Evolutionary conservation across 1,140 invertebrate species (phyloP), one percentile per base, ranked within the genome.

Genomic region (Leptopilina boulardi): DNA sequence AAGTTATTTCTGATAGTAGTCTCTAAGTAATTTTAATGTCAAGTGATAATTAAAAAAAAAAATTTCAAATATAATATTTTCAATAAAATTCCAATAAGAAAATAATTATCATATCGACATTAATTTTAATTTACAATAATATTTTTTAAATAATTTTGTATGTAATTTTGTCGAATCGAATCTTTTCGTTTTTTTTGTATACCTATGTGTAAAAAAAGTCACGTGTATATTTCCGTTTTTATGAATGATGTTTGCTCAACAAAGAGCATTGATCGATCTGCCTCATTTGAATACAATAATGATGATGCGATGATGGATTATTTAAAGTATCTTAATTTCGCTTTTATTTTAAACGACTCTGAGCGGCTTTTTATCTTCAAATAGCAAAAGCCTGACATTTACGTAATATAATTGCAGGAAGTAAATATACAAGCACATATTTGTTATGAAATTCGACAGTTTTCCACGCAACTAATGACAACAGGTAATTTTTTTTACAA

Each of bases 61-160:
- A 34, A 3, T 34, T 6, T 3, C 30, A 34, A 3, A 34, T 34
- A 34, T 34, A 3, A 34, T 34, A 34, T 34, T 34, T 3, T 3
- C 30, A 34, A 34, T 34, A 34, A 34, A 34, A 34, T 34, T 34
- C 30, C 30, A 34, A 34, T 34, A 6, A 34, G 30, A 34, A 34
- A 34, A 34, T 34, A 34, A 3, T 34, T 34, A 34, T 34, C 6
- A 6, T n/a, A n/a, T n/a, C 30, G 30, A 34, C 30, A 34, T 2
- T 34, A 34, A 34, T 34, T 34, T 34, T 34, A 34, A 34, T 34
- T 34, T 34, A 34, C 41, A n/a, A 23, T 38, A 38, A 42, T 11
- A 18, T 76, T 54, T 66, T 70, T 59, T 80, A 66, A 47, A 21
- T 26, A 51, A 56, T 75, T 66, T 77, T n/a, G n/a, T n/a, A n/a